These are phyloP conservation scores for Halcyon senegalensis DNA, from an alignment of 2,113 vertebrate species.

Conservation along the genomic window DNA sequence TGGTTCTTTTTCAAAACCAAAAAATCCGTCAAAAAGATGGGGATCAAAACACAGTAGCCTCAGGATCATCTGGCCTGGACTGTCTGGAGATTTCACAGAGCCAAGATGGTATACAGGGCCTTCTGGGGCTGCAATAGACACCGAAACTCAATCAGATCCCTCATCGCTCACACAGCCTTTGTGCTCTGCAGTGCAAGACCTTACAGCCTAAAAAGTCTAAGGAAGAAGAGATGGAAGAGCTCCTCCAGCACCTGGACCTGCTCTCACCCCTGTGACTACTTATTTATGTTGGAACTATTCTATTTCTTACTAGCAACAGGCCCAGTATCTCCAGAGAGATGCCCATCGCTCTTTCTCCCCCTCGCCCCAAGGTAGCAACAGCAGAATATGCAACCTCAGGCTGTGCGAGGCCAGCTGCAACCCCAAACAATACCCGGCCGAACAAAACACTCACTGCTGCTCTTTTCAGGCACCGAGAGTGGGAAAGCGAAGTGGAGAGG, in stretches of 20 bases:
- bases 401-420: constrained; percentile 15
- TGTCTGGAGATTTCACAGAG: not conserved
- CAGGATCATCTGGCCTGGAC: not conserved
- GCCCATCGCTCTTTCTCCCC: not conserved
- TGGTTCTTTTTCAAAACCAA: not conserved
- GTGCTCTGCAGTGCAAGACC: fast-evolving
- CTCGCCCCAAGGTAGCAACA: not conserved
- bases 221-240: not conserved
- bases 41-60: not conserved
- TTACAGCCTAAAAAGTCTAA: not conserved
- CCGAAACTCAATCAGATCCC: fast-evolving
- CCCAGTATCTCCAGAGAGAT: not conserved
- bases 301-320: not conserved
- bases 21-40: not conserved
- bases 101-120: not conserved
- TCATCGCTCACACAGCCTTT: not conserved
- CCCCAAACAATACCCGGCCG: not conserved
- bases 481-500: constrained; percentile 12
- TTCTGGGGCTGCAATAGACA: not conserved
- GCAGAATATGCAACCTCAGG: not conserved
- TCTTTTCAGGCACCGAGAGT: constrained; percentile 7
- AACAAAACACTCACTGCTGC: constrained; percentile 10
- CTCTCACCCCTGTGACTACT: not conserved
- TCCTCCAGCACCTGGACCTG: not conserved
- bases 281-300: not conserved